Base-by-base conservation (phyloP, 2,113 vertebrate genomes). In the Hippocampus zosterae region DNA sequence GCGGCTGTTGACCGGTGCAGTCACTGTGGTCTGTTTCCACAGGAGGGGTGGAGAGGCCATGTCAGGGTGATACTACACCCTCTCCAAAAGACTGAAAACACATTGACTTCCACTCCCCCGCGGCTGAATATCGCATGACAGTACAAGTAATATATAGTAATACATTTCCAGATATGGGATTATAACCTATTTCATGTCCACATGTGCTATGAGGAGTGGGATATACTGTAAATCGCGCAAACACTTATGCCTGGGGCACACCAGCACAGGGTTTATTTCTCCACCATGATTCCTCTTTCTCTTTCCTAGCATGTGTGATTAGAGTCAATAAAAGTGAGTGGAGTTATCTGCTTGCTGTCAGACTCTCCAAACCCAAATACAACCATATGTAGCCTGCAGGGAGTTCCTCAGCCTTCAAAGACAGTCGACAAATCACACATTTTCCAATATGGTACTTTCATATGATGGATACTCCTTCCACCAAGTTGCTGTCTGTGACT, bases 151-250 rank as follows among this genome's bases (percentile, higher is more conserved):
- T 80, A 79, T 70, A 70, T 71, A 81, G 80, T 75, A 80, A 83
- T 80, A 76, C 33, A 79, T 81, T 80, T 68, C 69, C 66, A 72
- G 68, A 56, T 44, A 71, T 48, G 68, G 67, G 77, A 81, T 84
- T 77, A 77, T 82, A 37, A 37, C 5, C 5, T 37, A 78, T 81
- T 80, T 85, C 76, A 81, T 76, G 80, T 85, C 70, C 69, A 70
- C 80, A 75, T 69, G 2, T 76, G 69, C 72, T 60, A 71, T 77
- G 68, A 80, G 70, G 66, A 70, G 63, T n/a, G 69, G 71, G 75
- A 78, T 79, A 82, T 81, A n/a, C n/a, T n/a, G n/a, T n/a, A 84
- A 85, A 87, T 81, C n/a, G 66, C 67, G 73, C 67, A 46, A 82
- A 78, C 79, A 75, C 76, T 77, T 87, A 80, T 66, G 78, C 78